Percentiles rank a stretch among this genome's conserved stretches.
These are phyloP conservation scores for Hololepta plana DNA, from an alignment of 2,888 invertebrate genomes.

Conservation along the genomic window DNA sequence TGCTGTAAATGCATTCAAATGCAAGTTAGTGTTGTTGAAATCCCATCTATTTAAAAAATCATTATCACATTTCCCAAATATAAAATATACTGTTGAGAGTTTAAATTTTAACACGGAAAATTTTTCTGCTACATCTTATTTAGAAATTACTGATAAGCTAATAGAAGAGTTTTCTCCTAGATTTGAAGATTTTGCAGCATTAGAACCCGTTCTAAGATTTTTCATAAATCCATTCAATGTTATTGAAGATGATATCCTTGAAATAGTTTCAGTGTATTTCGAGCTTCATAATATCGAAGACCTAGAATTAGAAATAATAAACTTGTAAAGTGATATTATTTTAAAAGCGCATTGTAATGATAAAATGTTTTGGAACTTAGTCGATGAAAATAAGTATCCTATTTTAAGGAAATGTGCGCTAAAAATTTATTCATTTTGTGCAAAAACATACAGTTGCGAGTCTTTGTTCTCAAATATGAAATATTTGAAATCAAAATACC, in stretches of 20 bases:
- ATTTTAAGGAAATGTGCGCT: conserved; percentile 2
- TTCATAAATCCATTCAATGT: conserved; percentile 9
- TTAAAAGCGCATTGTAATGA: conserved; percentile 5
- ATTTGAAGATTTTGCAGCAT: conserved; percentile 8
- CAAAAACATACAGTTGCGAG: conserved; percentile 5
- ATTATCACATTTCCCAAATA: conserved; percentile 9
- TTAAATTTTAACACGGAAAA: conserved; percentile 5
- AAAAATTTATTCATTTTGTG: conserved; percentile 1
- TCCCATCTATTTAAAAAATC: conserved; percentile 10
- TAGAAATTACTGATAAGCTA: conserved; percentile 6
- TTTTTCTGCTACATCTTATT: conserved; percentile 7
- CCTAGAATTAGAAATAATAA: conserved; percentile 6
- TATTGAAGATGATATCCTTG: conserved; percentile 6
- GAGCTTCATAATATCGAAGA: conserved; percentile 5
- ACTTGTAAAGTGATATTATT: conserved; percentile 5
- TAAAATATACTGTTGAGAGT: too few relatives aligned
- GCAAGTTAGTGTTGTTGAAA: conserved; percentile 10
- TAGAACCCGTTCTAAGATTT: conserved; percentile 8
- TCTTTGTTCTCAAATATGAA: conserved; percentile 4
- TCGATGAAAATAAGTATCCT: conserved; percentile 1
- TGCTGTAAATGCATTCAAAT: conserved; percentile 10
- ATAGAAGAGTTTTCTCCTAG: conserved; percentile 7
- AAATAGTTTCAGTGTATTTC: conserved; percentile 7
- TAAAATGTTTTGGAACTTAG: conserved; percentile 7
- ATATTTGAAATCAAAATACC: conserved; percentile 6